A percentile compares a stretch with the other conserved stretches of the same genome.
Evolutionary conservation across 2,888 invertebrate genomes (phyloP).

Genomic region (Bibio marci): DNA sequence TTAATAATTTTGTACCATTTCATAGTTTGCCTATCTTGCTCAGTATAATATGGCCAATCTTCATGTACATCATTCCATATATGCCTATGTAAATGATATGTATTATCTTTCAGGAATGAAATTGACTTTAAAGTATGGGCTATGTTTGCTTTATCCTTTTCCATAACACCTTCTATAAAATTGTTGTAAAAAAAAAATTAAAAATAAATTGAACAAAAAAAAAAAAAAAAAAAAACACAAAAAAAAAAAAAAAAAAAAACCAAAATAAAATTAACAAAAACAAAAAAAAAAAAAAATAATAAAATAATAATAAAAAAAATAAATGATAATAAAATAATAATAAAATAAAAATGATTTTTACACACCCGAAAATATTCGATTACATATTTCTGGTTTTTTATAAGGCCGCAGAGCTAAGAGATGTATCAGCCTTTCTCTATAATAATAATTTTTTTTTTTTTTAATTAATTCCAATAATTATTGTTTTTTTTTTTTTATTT

Average conservation of each 20-base stretch:
- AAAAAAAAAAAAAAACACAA: neutral
- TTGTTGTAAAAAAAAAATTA: neutral
- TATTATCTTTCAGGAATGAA: slow-evolving; percentile 70
- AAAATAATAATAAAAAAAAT: neutral
- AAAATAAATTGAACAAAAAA: slow-evolving; percentile 1
- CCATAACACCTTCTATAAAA: slow-evolving; percentile 69
- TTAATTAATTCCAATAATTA: too few relatives aligned
- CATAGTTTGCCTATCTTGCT: slow-evolving; percentile 72
- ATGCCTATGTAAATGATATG: slow-evolving; percentile 70
- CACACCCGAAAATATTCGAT: slow-evolving; percentile 65
- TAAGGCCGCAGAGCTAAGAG: slow-evolving; percentile 81
- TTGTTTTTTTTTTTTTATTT: too few relatives aligned
- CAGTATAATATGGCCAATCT: slow-evolving; percentile 87
- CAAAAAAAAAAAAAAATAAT: neutral
- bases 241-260: neutral
- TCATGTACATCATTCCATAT: slow-evolving; percentile 88
- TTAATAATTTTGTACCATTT: slow-evolving; percentile 44
- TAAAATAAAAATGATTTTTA: slow-evolving; percentile 9
- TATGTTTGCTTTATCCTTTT: slow-evolving; percentile 61
- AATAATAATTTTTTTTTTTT: slow-evolving; percentile 31
- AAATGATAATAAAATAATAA: neutral
- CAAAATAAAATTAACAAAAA: neutral
- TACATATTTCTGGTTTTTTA: slow-evolving; percentile 80
- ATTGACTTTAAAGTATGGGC: slow-evolving; percentile 59
- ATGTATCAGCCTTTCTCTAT: slow-evolving; percentile 86